Conservation (phyloP, 1,140 invertebrate genomes). For the Neodiprion lecontei region DNA sequence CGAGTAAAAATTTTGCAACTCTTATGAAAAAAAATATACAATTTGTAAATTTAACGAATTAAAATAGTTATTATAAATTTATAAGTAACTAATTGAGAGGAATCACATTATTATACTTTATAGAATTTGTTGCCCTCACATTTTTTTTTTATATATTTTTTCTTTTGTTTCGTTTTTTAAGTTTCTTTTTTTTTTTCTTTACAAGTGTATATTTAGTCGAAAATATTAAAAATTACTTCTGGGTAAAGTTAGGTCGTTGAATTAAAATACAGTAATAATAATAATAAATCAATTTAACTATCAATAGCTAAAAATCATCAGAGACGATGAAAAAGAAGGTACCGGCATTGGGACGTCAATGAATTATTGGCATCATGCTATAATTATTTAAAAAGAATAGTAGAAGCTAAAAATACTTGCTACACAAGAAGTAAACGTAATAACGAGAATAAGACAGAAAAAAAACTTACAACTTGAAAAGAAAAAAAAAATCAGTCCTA, state of each 20-base stretch:
- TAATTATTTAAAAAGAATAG: conserved; percentile 1
- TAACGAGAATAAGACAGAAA: background rate
- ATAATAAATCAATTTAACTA: background rate
- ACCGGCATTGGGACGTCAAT: background rate
- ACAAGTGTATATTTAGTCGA: background rate
- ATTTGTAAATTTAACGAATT: conserved; percentile 1
- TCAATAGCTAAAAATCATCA: background rate
- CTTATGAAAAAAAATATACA: conserved; percentile 3
- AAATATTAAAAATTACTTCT: conserved; percentile 5
- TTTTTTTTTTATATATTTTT: background rate
- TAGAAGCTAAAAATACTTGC: conserved; percentile 4
- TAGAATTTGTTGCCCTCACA: background rate
- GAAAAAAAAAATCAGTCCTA: conserved; percentile 27
- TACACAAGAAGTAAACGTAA: background rate
- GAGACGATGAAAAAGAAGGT: background rate
- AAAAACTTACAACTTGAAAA: background rate
- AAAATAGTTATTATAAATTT: conserved; percentile 2
- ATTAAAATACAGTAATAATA: background rate
- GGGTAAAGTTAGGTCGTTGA: background rate
- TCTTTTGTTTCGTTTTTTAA: background rate
- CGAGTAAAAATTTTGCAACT: background rate
- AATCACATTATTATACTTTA: conserved; percentile 1
- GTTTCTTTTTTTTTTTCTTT: too few species aligned
- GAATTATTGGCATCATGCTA: background rate
- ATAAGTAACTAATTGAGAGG: conserved; percentile 1